These are phyloP conservation scores for Apteryx owenii DNA, from an alignment of 2,113 vertebrate genomes.

Conservation along the genomic window DNA sequence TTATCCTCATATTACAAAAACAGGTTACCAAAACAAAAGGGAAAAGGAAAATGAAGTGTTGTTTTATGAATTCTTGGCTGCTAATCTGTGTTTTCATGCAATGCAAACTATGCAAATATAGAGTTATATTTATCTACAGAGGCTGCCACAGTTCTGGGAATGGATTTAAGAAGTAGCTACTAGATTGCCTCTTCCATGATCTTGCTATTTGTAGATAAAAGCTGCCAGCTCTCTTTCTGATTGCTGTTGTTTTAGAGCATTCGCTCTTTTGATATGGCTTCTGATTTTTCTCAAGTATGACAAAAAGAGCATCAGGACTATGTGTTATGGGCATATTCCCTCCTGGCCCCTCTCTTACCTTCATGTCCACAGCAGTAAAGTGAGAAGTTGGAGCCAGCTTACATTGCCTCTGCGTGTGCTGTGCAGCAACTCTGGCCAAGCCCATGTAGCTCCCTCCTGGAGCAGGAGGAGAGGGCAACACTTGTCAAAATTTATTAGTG, in stretches of 20 bases:
- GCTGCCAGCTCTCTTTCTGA: not conserved
- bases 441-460: accelerated
- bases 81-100: not conserved
- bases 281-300: not conserved
- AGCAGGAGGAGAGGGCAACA: not conserved
- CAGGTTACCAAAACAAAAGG: not conserved
- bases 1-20: not conserved
- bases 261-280: not conserved
- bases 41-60: not conserved
- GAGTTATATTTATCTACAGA: not conserved
- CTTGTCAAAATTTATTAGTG: not conserved
- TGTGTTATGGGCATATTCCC: accelerated
- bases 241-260: not conserved
- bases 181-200: accelerated
- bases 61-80: not conserved
- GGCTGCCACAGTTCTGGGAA: not conserved
- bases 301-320: not conserved
- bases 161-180: not conserved
- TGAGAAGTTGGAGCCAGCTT: not conserved
- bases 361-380: not conserved
- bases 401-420: accelerated
- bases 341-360: not conserved
- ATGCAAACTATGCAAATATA: not conserved
- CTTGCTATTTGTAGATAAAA: not conserved
- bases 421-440: not conserved